Evolutionary conservation across 1,140 invertebrate genomes (phyloP).

Genomic region (Drosophila nasuta): DNA sequence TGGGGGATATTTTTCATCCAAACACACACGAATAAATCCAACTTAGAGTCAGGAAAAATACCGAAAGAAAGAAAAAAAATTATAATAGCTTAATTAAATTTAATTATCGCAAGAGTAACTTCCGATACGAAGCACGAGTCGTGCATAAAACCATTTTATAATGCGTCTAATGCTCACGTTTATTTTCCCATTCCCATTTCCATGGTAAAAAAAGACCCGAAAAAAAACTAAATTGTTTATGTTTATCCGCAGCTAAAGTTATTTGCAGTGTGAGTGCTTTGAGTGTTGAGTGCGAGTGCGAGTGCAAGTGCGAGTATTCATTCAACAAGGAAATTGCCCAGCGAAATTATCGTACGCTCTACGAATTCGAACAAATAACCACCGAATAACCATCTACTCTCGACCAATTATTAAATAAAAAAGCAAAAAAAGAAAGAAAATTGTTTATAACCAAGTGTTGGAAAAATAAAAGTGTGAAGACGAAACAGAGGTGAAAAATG

Average conservation of each 20-base stretch:
- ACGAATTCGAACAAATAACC: conserved; percentile 61
- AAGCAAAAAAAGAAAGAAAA: conserved; percentile 13
- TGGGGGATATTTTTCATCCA: conserved; percentile 10
- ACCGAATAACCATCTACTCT: conserved; percentile 27
- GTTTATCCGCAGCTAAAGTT: conserved; percentile 24
- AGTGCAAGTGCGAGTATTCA: conserved; percentile 26
- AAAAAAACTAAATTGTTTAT: conserved; percentile 23
- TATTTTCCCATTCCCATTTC: conserved; percentile 34
- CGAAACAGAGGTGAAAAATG: conserved; percentile 62
- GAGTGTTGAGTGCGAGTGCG: conserved; percentile 9
- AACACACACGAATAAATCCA: not conserved
- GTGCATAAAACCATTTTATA: conserved; percentile 37
- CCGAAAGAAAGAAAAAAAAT: conserved; percentile 50
- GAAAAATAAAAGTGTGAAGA: conserved; percentile 43
- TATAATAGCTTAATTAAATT: conserved; percentile 78
- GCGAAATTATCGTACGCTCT: conserved; percentile 48
- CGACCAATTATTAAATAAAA: conserved; percentile 5
- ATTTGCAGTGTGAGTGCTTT: conserved; percentile 20
- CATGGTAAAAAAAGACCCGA: not conserved
- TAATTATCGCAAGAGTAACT: conserved; percentile 72
- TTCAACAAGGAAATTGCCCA: conserved; percentile 47
- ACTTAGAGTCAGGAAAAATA: conserved; percentile 22
- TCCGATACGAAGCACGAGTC: conserved; percentile 67
- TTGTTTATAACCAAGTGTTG: conserved; percentile 7
- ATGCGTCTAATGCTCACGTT: conserved; percentile 37